Evolutionary conservation across 2,797 vertebrate genomes (phyloP), one percentile per base, ranked within the genome.

Genomic region (Leptoclinus maculatus): DNA sequence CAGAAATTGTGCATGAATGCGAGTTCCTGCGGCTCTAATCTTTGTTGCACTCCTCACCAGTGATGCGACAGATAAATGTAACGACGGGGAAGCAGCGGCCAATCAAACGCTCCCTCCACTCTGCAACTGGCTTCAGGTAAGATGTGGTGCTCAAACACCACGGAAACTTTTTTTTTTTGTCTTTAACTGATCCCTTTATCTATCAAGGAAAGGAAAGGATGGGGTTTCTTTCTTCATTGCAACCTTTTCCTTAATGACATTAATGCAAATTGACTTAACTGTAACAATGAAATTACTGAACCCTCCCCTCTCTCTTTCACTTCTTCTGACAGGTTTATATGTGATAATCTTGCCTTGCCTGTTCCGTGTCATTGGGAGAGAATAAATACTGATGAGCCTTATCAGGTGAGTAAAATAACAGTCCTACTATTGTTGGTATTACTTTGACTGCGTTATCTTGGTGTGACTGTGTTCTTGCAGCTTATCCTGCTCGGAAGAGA

Each of bases 311-410:
- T 58, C 7, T 80, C 38, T 81, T 38, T 71, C 19, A 25, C 29
- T 71, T 38, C 79, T 41, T 65, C 76, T 51, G 64, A 45, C 93
- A 99, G 98, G 94, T 99, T 97, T 79, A 98, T 99, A 90, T 99
- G 98, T 94, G 98, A 98, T 92, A 99, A 99, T 78, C 95, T 97
- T 65, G 96, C 97, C 36, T 96, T 99, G 63, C 97, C 98, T 49
- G 92, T 99, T 76, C 98, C 98, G 1, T 94, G 96, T 17, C 97
- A 99, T 86, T 99, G 98, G 98, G 98, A 99, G 87, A 96, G 96
- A 80, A 96, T 99, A 85, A 97, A 99, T 39, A 95, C 96, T 17
- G 96, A 98, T 1, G 96, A 98, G 47, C 96, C 97, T 0, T 99
- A 97, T 84, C 98, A 99, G 96, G 98, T 98, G 43, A 75, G 63